Percentiles rank a stretch among this genome's conserved stretches.
These are phyloP conservation scores for Cremastinae sp. DNA, from an alignment of 2,888 invertebrate species.

Conservation along the genomic window DNA sequence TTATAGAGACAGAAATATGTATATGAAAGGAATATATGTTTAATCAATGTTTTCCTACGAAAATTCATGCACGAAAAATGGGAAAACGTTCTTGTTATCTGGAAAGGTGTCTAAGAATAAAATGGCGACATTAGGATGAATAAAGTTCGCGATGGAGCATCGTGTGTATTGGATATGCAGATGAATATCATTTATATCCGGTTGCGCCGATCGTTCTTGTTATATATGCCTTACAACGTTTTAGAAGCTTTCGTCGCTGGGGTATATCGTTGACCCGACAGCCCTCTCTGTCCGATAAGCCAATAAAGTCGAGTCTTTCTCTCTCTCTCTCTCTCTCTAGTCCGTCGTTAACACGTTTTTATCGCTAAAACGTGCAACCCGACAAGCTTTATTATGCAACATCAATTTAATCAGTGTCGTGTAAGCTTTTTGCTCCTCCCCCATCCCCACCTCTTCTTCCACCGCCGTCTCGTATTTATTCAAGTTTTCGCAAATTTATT, in stretches of 20 bases:
- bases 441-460: slow-evolving; percentile 7
- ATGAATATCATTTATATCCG: slow-evolving; percentile 3
- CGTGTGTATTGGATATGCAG: neutral
- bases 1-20: too few species aligned
- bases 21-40: too few species aligned
- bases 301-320: slow-evolving; percentile 65
- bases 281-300: slow-evolving; percentile 60
- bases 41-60: too few species aligned
- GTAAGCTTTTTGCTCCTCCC: slow-evolving; percentile 32
- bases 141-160: neutral
- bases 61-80: too few species aligned
- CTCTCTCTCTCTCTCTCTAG: slow-evolving; percentile 51
- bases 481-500: slow-evolving; percentile 22
- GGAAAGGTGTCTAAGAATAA: neutral
- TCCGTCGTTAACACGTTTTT: slow-evolving; percentile 61
- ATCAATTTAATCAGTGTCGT: slow-evolving; percentile 64
- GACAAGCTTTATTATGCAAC: slow-evolving; percentile 63
- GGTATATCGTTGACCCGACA: slow-evolving; percentile 39
- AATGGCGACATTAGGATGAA: neutral
- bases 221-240: slow-evolving; percentile 43
- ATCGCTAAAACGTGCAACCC: slow-evolving; percentile 63
- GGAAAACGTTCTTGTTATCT: too few species aligned
- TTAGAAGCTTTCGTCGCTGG: slow-evolving; percentile 40
- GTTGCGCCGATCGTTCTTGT: slow-evolving; percentile 11
- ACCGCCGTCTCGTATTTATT: slow-evolving; percentile 28